These are phyloP conservation scores for Ellobius talpinus DNA, from an alignment of 2,113 vertebrate species.

Conservation along the genomic window DNA sequence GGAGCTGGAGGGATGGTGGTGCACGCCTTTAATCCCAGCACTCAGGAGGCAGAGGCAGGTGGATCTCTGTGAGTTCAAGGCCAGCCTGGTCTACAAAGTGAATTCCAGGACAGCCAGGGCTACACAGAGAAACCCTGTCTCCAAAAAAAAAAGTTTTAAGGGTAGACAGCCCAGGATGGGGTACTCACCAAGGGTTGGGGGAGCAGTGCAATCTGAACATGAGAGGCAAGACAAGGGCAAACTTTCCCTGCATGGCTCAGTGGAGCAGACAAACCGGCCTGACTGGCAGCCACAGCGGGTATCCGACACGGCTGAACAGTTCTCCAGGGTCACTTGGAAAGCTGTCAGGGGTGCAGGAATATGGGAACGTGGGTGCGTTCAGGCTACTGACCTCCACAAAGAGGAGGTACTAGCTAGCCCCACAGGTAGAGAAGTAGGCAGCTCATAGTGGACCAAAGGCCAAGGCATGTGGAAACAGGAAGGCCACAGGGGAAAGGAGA, in stretches of 20 bases:
- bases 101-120: no score
- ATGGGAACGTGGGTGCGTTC: not conserved
- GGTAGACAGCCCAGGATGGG: fast-evolving
- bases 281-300: conserved; percentile 80
- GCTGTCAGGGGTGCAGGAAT: conserved; percentile 51
- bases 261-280: conserved; percentile 31
- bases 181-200: not conserved
- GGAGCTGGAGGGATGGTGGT: no score
- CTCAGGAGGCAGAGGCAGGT: no score
- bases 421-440: not conserved
- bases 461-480: not conserved
- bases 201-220: conserved; percentile 41
- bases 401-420: not conserved
- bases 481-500: not conserved
- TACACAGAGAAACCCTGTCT: no score
- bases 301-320: conserved; percentile 80
- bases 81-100: no score
- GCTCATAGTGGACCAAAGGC: not conserved
- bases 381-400: not conserved
- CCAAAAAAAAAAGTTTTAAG: not conserved
- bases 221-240: conserved; percentile 72
- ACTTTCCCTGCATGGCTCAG: fast-evolving
- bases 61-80: no score
- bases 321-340: conserved; percentile 76
- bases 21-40: no score